These are phyloP conservation scores for Sialia sialis DNA, from an alignment of 2,113 vertebrate species.

Conservation along the genomic window DNA sequence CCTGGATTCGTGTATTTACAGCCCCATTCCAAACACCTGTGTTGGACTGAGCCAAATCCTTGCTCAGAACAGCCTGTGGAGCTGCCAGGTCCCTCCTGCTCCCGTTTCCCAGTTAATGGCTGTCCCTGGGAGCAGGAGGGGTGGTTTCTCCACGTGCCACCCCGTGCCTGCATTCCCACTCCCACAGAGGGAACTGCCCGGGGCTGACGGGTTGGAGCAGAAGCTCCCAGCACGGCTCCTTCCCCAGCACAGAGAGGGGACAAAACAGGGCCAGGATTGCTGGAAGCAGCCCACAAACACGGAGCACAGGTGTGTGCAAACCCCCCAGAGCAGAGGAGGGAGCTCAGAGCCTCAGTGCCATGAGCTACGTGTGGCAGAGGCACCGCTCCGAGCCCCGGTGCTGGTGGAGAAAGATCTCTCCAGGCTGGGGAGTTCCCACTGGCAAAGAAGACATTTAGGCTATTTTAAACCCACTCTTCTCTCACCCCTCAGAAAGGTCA, in stretches of 20 bases:
- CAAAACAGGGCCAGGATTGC: neutral
- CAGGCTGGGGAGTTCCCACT: neutral
- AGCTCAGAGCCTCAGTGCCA: neutral
- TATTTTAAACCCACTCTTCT: slow-evolving; percentile 77
- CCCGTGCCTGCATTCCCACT: neutral
- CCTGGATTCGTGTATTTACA: neutral
- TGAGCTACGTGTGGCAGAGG: fast-evolving
- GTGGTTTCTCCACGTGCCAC: neutral
- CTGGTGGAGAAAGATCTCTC: neutral
- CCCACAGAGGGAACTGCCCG: fast-evolving
- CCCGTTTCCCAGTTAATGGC: neutral
- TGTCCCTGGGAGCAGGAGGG: fast-evolving
- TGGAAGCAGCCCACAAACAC: neutral
- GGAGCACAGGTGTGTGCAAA: neutral
- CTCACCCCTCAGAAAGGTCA: slow-evolving; percentile 92
- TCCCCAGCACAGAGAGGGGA: neutral
- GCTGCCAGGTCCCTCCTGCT: neutral
- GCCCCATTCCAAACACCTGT: neutral
- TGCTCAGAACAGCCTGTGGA: no score
- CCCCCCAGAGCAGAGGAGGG: neutral
- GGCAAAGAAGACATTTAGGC: slow-evolving; percentile 67
- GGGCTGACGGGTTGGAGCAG: neutral
- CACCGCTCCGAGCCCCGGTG: fast-evolving
- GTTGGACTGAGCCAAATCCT: neutral
- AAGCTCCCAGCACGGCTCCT: fast-evolving